Evolutionary conservation across 2,113 vertebrate species (phyloP).

Genomic region (Protobothrops mucrosquamatus): DNA sequence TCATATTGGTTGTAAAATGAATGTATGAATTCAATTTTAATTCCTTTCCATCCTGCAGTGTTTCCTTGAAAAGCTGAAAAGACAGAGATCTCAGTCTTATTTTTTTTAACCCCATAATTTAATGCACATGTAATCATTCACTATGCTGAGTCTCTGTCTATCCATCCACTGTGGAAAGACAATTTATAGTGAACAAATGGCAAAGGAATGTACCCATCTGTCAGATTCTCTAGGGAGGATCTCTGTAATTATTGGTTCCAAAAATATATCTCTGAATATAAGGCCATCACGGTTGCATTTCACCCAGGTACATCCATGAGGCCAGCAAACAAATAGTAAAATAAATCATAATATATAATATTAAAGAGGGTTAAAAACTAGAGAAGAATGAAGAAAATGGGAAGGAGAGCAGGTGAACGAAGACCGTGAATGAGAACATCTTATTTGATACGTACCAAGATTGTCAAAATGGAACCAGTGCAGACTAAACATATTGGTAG

Average conservation of each 20-base stretch:
- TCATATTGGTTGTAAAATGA: neutral
- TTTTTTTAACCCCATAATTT: neutral
- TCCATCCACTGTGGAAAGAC: neutral
- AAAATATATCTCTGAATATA: neutral
- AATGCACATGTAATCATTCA: neutral
- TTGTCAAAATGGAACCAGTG: conserved; percentile 68
- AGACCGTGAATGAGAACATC: neutral
- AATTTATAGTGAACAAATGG: neutral
- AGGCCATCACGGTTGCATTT: neutral
- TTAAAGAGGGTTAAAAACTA: conserved; percentile 9
- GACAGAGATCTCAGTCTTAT: neutral
- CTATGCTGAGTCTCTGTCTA: neutral
- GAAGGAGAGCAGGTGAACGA: neutral
- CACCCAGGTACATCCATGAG: neutral
- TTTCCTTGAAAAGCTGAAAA: neutral
- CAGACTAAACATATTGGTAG: conserved; percentile 76
- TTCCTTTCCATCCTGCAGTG: neutral
- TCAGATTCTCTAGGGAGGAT: neutral
- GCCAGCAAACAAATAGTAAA: neutral
- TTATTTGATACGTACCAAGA: conserved; percentile 64
- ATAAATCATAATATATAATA: neutral
- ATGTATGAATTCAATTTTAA: neutral
- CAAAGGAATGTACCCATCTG: neutral
- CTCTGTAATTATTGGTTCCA: neutral
- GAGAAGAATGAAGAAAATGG: neutral